Conservation (phyloP, 2,113 vertebrate genomes). For the Istiophorus platypterus region DNA sequence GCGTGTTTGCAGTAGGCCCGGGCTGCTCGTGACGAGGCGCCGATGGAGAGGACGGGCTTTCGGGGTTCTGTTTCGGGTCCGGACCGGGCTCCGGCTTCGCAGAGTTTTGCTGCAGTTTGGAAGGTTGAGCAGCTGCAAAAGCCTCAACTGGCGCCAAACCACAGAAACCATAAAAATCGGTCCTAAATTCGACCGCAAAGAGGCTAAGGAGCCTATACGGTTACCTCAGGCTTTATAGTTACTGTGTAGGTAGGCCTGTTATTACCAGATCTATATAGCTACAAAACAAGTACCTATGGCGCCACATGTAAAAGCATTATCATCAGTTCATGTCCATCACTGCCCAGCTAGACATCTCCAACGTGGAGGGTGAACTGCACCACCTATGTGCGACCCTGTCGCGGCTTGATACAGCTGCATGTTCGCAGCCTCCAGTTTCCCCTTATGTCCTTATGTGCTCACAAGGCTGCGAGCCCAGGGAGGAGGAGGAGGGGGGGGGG, state of each 20-base stretch:
- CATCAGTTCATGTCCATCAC: constrained; percentile 1
- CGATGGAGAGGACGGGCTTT: too few species aligned
- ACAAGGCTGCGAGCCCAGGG: constrained; percentile 29
- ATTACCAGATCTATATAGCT: not conserved
- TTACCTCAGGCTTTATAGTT: too few species aligned
- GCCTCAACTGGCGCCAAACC: not conserved
- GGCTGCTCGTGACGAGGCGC: too few species aligned
- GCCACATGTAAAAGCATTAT: constrained; percentile 1
- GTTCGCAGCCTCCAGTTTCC: constrained; percentile 30
- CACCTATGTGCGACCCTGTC: constrained; percentile 20
- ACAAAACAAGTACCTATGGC: not conserved
- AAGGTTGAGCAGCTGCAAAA: not conserved
- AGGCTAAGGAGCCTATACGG: too few species aligned
- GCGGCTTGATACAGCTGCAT: constrained; percentile 20
- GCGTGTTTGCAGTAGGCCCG: not conserved
- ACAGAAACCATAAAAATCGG: not conserved
- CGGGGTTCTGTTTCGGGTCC: not conserved
- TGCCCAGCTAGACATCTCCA: constrained; percentile 32
- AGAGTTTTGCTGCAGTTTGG: not conserved
- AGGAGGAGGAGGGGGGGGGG: constrained; percentile 56
- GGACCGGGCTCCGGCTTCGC: not conserved
- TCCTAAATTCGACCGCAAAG: not conserved
- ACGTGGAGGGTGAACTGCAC: constrained; percentile 36
- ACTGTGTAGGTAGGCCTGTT: not conserved
- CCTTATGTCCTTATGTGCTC: not conserved